Base-by-base conservation (phyloP, 2,113 vertebrate species). In the Ramphastos sulfuratus region DNA sequence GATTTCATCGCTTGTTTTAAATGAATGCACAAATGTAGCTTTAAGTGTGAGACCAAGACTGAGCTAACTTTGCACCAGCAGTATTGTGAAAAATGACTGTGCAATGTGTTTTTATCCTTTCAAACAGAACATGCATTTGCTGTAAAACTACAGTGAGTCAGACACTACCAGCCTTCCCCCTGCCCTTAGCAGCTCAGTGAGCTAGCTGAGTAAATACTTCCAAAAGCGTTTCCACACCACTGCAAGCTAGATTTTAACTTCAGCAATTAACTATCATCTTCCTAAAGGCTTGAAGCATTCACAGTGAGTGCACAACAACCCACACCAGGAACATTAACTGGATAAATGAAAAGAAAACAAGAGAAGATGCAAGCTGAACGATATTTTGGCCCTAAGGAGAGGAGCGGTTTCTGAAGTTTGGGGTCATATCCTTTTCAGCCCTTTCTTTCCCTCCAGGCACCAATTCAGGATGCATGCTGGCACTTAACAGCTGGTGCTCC, bases 401-500 rank as follows among this genome's bases (percentile, higher is more conserved):
- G 64, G 93, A 83, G 77, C 3, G 0, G 65, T 89, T 96, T 83
- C 90, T 94, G 84, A 93, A 93, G 77, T 93, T 92, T 83, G 83
- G 94, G 94, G 90, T 95, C 92, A 86, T 46, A 72, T 85, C 85
- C 65, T 81, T 46, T 60, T 54, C 92, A 89, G 11, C 31, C 65
- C 58, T 37, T 69, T 24, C 69, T 82, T 72, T 89, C 86, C 87
- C 91, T 0, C 3, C 79, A 87, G 92, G 91, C 92, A 58, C 18
- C 35, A 50, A 44, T 4, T 66, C 72, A 85, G 84, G 73, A 83
- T 72, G 65, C 85, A 52, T 0, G 2, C 74, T 94, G 87, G 93
- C 93, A 93, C 60, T 63, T 72, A 91, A 52, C 93, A 96, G 95
- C 94, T 95, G 93, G 66, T 93, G 91, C 78, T 93, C 73, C 91